These are phyloP conservation scores for Gymnoscopelus microlampas DNA, from an alignment of 2,797 vertebrate genomes.

Conservation along the genomic window DNA sequence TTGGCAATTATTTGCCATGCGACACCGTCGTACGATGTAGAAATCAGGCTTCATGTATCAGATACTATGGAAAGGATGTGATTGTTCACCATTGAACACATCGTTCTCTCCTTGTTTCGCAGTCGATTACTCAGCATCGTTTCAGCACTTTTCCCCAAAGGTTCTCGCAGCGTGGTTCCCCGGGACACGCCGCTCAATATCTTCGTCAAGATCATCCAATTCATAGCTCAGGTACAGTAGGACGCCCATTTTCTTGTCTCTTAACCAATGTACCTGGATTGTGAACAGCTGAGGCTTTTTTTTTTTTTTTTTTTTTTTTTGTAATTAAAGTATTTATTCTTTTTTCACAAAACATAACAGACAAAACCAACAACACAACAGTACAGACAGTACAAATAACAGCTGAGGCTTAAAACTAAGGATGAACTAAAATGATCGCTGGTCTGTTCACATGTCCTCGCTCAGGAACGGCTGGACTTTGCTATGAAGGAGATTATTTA, in stretches of 20 bases:
- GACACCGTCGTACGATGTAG: too few species aligned
- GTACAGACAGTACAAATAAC: too few species aligned
- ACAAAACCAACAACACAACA: too few species aligned
- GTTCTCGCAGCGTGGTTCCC: conserved; percentile 97
- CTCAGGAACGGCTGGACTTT: conserved; percentile 98
- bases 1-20: too few species aligned
- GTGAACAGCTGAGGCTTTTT: neutral
- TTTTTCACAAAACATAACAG: too few species aligned
- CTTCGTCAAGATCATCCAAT: conserved; percentile 99
- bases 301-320: too few species aligned
- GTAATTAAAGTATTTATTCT: too few species aligned
- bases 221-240: conserved; percentile 94
- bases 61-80: too few species aligned
- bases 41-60: neutral
- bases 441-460: conserved; percentile 19
- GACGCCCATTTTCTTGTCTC: neutral
- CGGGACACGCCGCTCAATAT: conserved; percentile 99
- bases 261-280: neutral
- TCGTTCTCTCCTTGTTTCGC: conserved; percentile 1
- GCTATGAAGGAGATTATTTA: conserved; percentile 99
- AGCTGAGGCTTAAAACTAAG: neutral
- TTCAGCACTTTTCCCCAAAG: conserved; percentile 99
- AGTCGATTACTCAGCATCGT: conserved; percentile 99
- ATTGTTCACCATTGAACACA: conserved; percentile 5
- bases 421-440: conserved; percentile 9